These are phyloP conservation scores for Aphelinus certus DNA, from an alignment of 1,140 invertebrate species.

Conservation along the genomic window DNA sequence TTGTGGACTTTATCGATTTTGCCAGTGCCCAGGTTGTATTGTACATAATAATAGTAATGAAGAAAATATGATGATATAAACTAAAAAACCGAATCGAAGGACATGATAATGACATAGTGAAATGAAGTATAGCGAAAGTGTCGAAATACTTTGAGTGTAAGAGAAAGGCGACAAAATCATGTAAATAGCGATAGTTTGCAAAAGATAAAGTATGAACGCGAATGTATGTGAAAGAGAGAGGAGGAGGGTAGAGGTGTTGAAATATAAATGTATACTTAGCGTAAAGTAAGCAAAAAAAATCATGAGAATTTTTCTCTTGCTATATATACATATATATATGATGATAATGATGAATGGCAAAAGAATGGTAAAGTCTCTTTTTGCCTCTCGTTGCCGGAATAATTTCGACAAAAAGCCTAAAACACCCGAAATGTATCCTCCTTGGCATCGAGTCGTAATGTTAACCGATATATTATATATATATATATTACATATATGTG, in stretches of 20 bases:
- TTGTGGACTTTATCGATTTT: conserved; percentile 31
- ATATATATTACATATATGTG: too few relatives aligned
- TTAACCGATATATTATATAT: conserved; percentile 4
- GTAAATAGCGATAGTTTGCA: conserved; percentile 34
- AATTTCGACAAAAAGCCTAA: conserved; percentile 27
- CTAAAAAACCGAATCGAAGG: conserved; percentile 15
- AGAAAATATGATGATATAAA: conserved; percentile 21
- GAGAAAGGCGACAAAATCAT: conserved; percentile 30
- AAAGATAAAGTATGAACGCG: conserved; percentile 5
- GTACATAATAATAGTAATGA: conserved; percentile 38
- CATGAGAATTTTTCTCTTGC: too few relatives aligned
- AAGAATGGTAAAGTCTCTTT: conserved; percentile 13
- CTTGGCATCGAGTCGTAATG: background rate
- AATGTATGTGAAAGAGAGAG: conserved; percentile 27
- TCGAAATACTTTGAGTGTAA: conserved; percentile 23
- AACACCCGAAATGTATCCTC: conserved; percentile 9
- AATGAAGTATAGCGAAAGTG: conserved; percentile 8
- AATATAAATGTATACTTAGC: conserved; percentile 40
- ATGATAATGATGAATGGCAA: background rate
- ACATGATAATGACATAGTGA: conserved; percentile 26
- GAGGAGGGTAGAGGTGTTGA: conserved; percentile 40
- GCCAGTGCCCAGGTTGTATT: conserved; percentile 35
- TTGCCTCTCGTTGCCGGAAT: background rate
- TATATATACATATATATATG: background rate
- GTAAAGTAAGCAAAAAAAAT: background rate